Evolutionary conservation across 2,113 vertebrate genomes (phyloP).

Genomic region (Amphiprion percula): DNA sequence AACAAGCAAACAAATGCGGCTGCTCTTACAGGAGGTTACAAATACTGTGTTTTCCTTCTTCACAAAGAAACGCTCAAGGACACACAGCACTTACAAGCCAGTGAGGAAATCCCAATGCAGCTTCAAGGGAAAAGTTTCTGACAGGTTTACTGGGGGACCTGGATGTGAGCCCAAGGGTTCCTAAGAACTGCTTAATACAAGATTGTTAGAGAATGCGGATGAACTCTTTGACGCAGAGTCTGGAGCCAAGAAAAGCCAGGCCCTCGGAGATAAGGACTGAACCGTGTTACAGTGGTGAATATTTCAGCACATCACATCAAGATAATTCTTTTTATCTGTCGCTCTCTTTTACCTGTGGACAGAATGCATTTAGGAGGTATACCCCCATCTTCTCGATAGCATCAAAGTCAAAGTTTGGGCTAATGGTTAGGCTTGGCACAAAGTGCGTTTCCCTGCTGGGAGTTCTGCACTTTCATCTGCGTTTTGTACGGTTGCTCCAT

Average conservation of each 20-base stretch:
- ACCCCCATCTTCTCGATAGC: constrained; percentile 44
- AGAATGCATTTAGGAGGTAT: constrained; percentile 62
- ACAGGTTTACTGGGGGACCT: constrained; percentile 64
- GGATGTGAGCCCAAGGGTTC: constrained; percentile 43
- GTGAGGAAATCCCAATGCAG: constrained; percentile 55
- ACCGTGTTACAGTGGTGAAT: constrained; percentile 58
- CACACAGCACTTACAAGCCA: constrained; percentile 26
- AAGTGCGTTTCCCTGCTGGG: constrained; percentile 49
- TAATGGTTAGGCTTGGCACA: constrained; percentile 55
- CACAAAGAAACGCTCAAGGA: constrained; percentile 51
- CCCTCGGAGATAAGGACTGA: constrained; percentile 47
- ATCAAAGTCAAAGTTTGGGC: constrained; percentile 58
- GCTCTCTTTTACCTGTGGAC: constrained; percentile 56
- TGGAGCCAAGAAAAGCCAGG: constrained; percentile 47
- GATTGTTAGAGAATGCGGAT: constrained; percentile 55
- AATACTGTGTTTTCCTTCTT: constrained; percentile 32
- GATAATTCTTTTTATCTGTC: constrained; percentile 72
- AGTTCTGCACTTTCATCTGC: constrained; percentile 38
- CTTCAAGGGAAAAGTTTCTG: constrained; percentile 66
- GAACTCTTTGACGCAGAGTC: constrained; percentile 42
- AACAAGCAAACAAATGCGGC: constrained; percentile 38
- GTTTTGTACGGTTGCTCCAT: constrained; percentile 47
- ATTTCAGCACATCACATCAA: constrained; percentile 66
- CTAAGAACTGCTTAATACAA: constrained; percentile 51
- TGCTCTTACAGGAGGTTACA: constrained; percentile 43